Evolutionary conservation across 1,140 invertebrate species (phyloP).

Genomic region (Nebria ingens): DNA sequence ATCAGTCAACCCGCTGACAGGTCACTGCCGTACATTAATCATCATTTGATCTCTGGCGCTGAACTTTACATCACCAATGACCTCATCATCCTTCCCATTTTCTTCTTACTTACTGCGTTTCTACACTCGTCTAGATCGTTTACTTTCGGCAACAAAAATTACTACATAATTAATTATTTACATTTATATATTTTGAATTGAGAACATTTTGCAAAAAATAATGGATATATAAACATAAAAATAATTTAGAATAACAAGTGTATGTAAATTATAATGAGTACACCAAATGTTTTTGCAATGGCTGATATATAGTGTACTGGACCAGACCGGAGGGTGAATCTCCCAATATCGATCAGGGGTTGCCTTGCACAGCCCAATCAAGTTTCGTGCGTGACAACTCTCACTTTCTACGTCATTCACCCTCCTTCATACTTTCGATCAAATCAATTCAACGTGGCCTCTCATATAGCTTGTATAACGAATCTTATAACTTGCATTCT

Average conservation of each 20-base stretch:
- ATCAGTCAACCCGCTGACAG: constrained; percentile 17
- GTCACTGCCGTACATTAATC: constrained; percentile 14
- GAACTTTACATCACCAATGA: neutral
- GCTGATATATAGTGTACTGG: neutral
- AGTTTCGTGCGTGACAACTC: constrained; percentile 34
- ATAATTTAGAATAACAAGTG: no score
- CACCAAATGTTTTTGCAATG: constrained; percentile 1
- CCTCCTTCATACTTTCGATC: no score
- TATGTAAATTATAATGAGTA: neutral
- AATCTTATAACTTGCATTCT: no score
- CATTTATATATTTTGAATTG: neutral
- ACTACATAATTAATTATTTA: neutral
- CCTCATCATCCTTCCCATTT: neutral
- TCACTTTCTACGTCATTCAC: constrained; percentile 27
- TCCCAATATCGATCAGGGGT: constrained; percentile 16
- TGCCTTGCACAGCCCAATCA: constrained; percentile 21
- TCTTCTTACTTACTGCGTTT: neutral
- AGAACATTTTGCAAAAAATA: neutral
- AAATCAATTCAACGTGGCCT: no score
- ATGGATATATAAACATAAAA: no score
- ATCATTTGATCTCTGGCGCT: constrained; percentile 16
- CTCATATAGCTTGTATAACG: no score
- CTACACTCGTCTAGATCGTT: no score
- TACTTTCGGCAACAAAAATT: no score
- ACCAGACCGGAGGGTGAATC: constrained; percentile 14